phyloP scores from a whole-genome alignment of 2,888 invertebrate genomes.

The Andrena trimmerana region DNA sequence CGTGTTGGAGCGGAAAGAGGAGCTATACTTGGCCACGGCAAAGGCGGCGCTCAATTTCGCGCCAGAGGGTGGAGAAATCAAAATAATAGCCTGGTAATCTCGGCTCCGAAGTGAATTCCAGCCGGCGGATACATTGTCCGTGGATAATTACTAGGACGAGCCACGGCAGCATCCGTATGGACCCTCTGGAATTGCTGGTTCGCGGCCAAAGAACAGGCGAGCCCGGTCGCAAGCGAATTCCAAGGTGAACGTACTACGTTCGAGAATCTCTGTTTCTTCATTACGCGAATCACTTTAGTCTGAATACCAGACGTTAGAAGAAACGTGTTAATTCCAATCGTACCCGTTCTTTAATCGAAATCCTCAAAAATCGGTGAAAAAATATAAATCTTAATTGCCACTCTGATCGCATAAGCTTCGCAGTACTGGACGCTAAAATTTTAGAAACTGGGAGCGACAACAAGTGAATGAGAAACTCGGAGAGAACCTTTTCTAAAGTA shows the following conservation, averaged over 20 bases:
- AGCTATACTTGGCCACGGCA: constrained; percentile 21
- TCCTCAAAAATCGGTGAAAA: too few relatives aligned
- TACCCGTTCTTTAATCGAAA: too few relatives aligned
- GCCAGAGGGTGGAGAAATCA: constrained; percentile 46
- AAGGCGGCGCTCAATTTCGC: constrained; percentile 34
- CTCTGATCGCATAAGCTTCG: too few relatives aligned
- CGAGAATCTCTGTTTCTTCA: background rate
- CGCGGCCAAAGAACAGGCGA: constrained; percentile 44
- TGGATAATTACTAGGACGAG: constrained; percentile 59
- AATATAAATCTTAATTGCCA: too few relatives aligned
- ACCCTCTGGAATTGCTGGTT: constrained; percentile 52
- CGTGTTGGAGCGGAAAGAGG: background rate
- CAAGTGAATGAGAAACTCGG: too few relatives aligned
- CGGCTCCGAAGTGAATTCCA: constrained; percentile 35
- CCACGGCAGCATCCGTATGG: constrained; percentile 45
- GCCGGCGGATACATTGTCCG: constrained; percentile 52
- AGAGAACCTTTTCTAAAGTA: too few relatives aligned
- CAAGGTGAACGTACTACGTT: constrained; percentile 36
- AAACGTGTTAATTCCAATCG: too few relatives aligned
- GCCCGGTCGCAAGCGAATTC: constrained; percentile 14
- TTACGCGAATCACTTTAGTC: too few relatives aligned
- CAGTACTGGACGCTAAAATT: too few relatives aligned
- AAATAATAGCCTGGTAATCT: constrained; percentile 61
- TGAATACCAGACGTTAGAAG: too few relatives aligned
- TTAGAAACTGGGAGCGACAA: too few relatives aligned